Evolutionary conservation across 2,797 vertebrate species (phyloP).

Genomic region (Ataeniobius toweri): DNA sequence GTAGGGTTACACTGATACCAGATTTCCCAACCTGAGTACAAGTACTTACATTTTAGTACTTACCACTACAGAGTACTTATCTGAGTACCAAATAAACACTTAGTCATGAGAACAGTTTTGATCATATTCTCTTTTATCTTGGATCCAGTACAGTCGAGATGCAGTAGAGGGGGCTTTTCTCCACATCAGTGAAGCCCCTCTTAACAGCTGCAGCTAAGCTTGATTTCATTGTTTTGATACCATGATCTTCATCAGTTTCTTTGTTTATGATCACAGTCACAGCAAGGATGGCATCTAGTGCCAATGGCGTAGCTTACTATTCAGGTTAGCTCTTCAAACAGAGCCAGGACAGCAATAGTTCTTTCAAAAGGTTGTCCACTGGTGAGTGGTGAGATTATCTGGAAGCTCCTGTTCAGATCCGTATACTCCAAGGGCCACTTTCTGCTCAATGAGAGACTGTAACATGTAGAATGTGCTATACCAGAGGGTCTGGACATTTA

Average conservation of each 20-base stretch:
- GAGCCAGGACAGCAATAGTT: not conserved
- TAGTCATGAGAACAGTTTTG: too few species aligned
- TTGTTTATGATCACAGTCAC: not conserved
- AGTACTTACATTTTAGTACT: too few species aligned
- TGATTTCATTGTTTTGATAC: not conserved
- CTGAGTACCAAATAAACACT: too few species aligned
- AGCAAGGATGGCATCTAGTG: not conserved
- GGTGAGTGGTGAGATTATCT: not conserved
- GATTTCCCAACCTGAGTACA: too few species aligned
- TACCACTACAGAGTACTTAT: too few species aligned
- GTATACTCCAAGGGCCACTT: not conserved
- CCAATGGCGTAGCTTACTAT: not conserved
- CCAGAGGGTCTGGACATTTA: not conserved
- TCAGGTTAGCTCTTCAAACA: not conserved
- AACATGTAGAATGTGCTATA: not conserved
- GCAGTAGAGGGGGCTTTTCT: not conserved
- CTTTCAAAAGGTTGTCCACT: conserved; percentile 4
- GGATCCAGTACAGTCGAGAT: too few species aligned
- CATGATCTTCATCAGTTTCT: not conserved
- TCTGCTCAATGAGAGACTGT: not conserved
- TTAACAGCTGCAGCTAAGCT: conserved; percentile 1
- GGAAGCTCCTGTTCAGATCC: not conserved
- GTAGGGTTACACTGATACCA: too few species aligned
- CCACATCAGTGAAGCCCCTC: not conserved
- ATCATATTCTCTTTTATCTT: too few species aligned